Evolutionary conservation across 1,140 invertebrate species (phyloP).

Genomic region (Babylonia areolata): DNA sequence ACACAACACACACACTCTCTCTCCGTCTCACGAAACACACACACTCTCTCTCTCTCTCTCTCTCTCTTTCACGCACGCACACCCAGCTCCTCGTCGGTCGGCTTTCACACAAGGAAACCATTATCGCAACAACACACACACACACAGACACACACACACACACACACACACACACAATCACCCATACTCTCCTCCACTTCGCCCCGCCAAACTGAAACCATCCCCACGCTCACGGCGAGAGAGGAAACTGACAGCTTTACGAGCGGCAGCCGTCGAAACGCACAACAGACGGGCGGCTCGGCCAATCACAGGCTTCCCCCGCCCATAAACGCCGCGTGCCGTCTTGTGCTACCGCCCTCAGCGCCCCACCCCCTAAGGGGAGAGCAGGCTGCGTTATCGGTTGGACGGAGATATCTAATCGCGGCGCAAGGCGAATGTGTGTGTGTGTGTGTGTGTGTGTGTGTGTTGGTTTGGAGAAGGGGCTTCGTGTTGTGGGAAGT

Average conservation of each 20-base stretch:
- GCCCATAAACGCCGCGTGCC: constrained; percentile 32
- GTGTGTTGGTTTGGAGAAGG: neutral
- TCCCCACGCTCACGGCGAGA: no score
- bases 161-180: no score
- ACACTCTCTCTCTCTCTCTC: neutral
- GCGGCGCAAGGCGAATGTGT: neutral
- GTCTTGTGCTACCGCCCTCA: neutral
- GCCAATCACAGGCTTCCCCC: neutral
- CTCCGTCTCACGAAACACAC: neutral
- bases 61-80: neutral
- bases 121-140: no score
- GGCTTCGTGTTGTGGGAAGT: neutral
- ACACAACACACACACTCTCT: neutral
- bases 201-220: no score
- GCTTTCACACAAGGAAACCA: neutral
- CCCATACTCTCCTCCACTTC: no score
- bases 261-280: neutral
- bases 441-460: neutral
- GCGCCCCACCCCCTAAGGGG: neutral
- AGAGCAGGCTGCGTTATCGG: neutral
- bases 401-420: neutral
- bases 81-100: neutral
- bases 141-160: no score
- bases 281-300: neutral
- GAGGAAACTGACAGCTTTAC: constrained; percentile 29